Base-by-base conservation (phyloP, 2,797 vertebrate species). In the Lagorchestes hirsutus region DNA sequence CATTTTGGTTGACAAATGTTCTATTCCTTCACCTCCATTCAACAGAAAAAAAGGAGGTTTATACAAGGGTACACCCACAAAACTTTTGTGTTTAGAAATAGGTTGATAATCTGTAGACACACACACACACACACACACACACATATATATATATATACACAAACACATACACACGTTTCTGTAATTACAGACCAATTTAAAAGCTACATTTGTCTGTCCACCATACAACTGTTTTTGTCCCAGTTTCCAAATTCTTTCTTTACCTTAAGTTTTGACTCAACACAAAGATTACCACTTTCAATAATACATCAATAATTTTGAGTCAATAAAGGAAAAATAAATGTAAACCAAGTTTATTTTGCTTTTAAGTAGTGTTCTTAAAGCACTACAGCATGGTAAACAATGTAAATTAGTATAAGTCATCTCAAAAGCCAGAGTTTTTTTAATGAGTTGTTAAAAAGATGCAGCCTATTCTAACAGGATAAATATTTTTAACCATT, bases 401-500 rank as follows among this genome's bases (percentile, higher is more conserved):
- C 99, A 99, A 99, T 99, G 99, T 99, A 99, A 99, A 99, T 99
- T 99, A 99, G 99, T 99, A 99, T 99, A 99, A 99, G 99, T 99
- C 98, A 99, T 99, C 99, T 99, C 99, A 99, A 99, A 99, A 99
- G 99, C 99, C 99, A 99, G 99, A 99, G 98, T 99, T 99, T 98
- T 99, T 99, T 99, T 99, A 99, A 99, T 99, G 99, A 99, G 99
- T 99, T 99, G 99, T 99, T 99, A 99, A 99, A 99, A 99, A 99
- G 99, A 99, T 99, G 99, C 99, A 99, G 99, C 99, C 99, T 99
- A 99, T 99, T 99, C 99, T 99, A 99, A 99, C 99, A 99, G 99
- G 99, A 99, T 99, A 99, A 99, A 99, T 99, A 99, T 99, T 99
- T 98, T 99, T 99, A 99, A 99, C 99, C 99, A 99, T 99, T 99